Evolutionary conservation across 92 coral and sea anemone species (phyloP).

Genomic region (Epizoanthus rinbou): DNA sequence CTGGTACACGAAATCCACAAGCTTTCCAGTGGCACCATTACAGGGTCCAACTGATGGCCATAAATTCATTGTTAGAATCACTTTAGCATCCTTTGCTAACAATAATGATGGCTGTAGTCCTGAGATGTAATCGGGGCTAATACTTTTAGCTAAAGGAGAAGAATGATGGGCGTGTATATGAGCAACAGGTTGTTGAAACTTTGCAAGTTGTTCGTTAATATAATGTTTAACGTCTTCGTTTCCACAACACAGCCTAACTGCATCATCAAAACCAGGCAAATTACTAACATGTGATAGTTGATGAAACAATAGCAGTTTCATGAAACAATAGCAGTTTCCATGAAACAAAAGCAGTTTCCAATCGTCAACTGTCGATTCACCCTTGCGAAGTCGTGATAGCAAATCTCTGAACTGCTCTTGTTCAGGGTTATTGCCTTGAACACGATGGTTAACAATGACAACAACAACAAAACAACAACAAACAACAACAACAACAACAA

Average conservation of each 20-base stretch:
- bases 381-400: constrained; percentile 37
- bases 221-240: constrained; percentile 26
- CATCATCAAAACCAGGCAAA: constrained; percentile 1
- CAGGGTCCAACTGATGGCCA: constrained; percentile 41
- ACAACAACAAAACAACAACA: too few relatives aligned
- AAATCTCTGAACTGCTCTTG: constrained; percentile 45
- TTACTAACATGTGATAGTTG: constrained; percentile 35
- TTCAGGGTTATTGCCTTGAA: constrained; percentile 9
- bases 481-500: too few relatives aligned
- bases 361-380: constrained; percentile 36
- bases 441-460: constrained; percentile 36
- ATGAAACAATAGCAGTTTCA: constrained; percentile 33
- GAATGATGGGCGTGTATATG: constrained; percentile 16
- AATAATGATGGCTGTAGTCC: constrained; percentile 5
- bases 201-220: not conserved
- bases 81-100: constrained; percentile 33
- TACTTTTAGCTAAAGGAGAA: not conserved
- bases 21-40: constrained; percentile 43
- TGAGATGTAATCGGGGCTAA: constrained; percentile 16
- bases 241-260: constrained; percentile 1
- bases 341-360: constrained; percentile 42
- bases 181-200: too few relatives aligned
- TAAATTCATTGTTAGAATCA: constrained; percentile 37
- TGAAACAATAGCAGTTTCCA: constrained; percentile 35
- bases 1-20: constrained; percentile 18